Evolutionary conservation across 2,888 invertebrate genomes (phyloP), one percentile per base, ranked within the genome.

Genomic region (Gymnosoma rotundatum): DNA sequence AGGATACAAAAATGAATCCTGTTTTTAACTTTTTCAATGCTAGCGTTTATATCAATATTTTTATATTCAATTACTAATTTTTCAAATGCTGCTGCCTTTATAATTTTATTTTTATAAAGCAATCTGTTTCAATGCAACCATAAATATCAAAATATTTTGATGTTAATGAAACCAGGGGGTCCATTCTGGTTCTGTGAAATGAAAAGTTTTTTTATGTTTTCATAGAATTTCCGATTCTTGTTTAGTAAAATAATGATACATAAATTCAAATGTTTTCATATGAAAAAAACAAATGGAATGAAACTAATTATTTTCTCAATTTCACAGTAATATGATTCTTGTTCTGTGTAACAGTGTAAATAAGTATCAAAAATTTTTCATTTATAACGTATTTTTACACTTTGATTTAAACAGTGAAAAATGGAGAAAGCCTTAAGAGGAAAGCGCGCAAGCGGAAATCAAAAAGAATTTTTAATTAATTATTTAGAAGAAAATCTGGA

Each of bases 391-490:
- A 42, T 42, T 14, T 42, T n/a, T n/a, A n/a, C 9, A 50, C 18
- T 21, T 18, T 42, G 12, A 42, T 42, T 42, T 42, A 6, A 42
- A 42, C 12, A 14, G 42, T 42, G 42, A 42, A 25, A 25, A 25
- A 60, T 60, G 60, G 60, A 60, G 36, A 60, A 60, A 36, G 32
- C n/a, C 7, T 32, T 10, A 36, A 60, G 60, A 38, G 60, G 36
- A 14, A 60, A 60, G 60, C 18, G 60, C 60, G 60, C 60, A 10
- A 60, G 38, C 18, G 60, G 10, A 18, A 60, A 18, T 10, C 36
- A 60, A 60, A 60, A 60, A 60, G 38, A 60, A 36, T 60, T n/a
- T 60, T 38, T 36, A 18, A 60, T 36, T 18, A 58, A 58, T 58
- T 52, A 20, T 10, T 52, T 52, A 20, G 21, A 52, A 21, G 52